Conservation (phyloP, 2,888 invertebrate genomes). For the Microlaimidae sp. region DNA sequence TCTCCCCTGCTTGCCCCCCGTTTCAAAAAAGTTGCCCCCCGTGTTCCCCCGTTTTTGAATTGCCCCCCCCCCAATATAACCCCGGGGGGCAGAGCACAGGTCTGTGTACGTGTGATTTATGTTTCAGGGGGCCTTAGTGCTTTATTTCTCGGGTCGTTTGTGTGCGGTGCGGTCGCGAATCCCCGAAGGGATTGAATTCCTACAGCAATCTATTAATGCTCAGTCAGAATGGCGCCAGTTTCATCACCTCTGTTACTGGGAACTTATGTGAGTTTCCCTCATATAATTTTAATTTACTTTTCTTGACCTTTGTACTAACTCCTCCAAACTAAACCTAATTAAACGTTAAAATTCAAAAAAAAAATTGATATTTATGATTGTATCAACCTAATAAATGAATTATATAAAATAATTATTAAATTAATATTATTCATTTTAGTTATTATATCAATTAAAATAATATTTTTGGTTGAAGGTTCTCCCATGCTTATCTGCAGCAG, state of each 20-base stretch:
- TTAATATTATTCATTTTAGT: background rate
- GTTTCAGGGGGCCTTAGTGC: constrained; percentile 63
- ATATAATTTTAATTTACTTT: no score
- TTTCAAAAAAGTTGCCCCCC: no score
- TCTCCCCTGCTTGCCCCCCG: no score
- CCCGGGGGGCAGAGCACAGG: no score
- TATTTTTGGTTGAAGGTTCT: constrained; percentile 20
- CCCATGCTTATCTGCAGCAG: constrained; percentile 23
- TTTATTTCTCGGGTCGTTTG: constrained; percentile 70
- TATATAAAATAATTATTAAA: background rate
- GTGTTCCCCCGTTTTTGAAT: no score
- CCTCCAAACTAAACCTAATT: no score
- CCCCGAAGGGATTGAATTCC: constrained; percentile 50
- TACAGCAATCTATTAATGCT: constrained; percentile 60
- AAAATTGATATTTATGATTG: no score
- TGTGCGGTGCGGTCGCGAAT: constrained; percentile 48
- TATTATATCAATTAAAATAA: no score
- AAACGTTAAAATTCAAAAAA: no score
- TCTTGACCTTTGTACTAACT: no score
- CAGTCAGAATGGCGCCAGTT: constrained; percentile 74
- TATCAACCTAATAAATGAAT: no score
- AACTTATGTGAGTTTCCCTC: constrained; percentile 53
- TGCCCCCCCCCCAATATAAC: no score
- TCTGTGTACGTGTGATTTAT: background rate
- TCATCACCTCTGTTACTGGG: constrained; percentile 83